Conservation (phyloP, 2,888 invertebrate genomes). For the Heliconius aoede region DNA sequence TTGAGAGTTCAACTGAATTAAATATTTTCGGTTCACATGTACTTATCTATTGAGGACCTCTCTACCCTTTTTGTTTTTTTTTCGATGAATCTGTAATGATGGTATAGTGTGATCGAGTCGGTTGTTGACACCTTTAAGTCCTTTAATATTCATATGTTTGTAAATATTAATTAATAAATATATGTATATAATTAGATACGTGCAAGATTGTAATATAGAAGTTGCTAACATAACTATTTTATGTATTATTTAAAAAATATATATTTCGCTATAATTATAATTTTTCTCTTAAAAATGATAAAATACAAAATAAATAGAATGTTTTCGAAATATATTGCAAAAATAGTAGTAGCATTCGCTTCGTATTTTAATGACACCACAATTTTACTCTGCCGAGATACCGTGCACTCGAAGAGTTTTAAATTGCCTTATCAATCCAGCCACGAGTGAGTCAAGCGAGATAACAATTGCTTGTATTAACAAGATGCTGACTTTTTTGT, state of each 20-base stretch:
- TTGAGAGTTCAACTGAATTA: conserved; percentile 31
- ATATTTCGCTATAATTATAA: too few relatives aligned
- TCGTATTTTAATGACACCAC: conserved; percentile 3
- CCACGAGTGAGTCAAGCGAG: conserved; percentile 33
- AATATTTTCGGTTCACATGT: conserved; percentile 25
- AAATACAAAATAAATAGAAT: too few relatives aligned
- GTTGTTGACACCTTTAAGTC: background rate
- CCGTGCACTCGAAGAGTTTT: conserved; percentile 28
- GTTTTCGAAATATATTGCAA: background rate
- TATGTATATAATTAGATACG: too few relatives aligned
- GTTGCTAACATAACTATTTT: too few relatives aligned
- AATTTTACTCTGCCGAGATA: conserved; percentile 8
- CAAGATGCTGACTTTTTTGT: conserved; percentile 35
- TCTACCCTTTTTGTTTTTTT: background rate
- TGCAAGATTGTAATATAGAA: background rate
- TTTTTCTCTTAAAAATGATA: too few relatives aligned
- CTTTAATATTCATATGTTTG: too few relatives aligned
- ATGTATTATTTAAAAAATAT: too few relatives aligned
- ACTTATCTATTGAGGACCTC: background rate
- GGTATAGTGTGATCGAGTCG: background rate
- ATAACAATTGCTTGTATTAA: conserved; percentile 37
- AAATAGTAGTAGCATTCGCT: background rate
- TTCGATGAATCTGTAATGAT: conserved; percentile 32
- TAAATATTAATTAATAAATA: background rate
- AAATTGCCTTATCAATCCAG: conserved; percentile 36